Evolutionary conservation across 2,888 invertebrate species (phyloP).

Genomic region (Horisme vitalbata): DNA sequence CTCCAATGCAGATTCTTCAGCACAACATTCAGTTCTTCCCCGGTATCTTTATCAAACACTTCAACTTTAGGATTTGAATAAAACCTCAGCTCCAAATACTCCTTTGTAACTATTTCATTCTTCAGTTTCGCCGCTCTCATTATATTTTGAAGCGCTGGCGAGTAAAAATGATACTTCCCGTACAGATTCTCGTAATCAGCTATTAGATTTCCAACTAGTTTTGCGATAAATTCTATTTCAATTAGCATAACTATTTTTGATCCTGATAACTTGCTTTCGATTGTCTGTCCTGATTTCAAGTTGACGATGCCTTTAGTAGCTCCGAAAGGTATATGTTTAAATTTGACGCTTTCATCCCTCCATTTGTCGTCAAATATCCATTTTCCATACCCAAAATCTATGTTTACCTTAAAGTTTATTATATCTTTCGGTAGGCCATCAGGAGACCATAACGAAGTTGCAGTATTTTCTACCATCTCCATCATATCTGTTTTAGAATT

Average conservation of each 20-base stretch:
- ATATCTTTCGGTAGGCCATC: conserved; percentile 50
- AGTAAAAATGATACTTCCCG: conserved; percentile 65
- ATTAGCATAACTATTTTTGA: conserved; percentile 50
- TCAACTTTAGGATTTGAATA: conserved; percentile 52
- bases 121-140: conserved; percentile 56
- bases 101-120: conserved; percentile 55
- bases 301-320: conserved; percentile 39
- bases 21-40: conserved; percentile 28
- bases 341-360: conserved; percentile 44
- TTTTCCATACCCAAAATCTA: conserved; percentile 44
- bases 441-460: conserved; percentile 49
- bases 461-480: conserved; percentile 45
- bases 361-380: conserved; percentile 48
- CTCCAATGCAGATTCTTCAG: conserved; percentile 24
- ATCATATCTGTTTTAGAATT: conserved; percentile 38
- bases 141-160: conserved; percentile 53
- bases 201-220: conserved; percentile 51
- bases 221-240: conserved; percentile 49
- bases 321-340: conserved; percentile 41
- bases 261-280: conserved; percentile 47
- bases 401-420: conserved; percentile 42
- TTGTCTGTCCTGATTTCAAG: conserved; percentile 46
- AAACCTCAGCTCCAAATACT: conserved; percentile 55
- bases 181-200: conserved; percentile 54
- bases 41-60: conserved; percentile 48